Base-by-base conservation (phyloP, 2,888 invertebrate species). In the Troilus luridus region DNA sequence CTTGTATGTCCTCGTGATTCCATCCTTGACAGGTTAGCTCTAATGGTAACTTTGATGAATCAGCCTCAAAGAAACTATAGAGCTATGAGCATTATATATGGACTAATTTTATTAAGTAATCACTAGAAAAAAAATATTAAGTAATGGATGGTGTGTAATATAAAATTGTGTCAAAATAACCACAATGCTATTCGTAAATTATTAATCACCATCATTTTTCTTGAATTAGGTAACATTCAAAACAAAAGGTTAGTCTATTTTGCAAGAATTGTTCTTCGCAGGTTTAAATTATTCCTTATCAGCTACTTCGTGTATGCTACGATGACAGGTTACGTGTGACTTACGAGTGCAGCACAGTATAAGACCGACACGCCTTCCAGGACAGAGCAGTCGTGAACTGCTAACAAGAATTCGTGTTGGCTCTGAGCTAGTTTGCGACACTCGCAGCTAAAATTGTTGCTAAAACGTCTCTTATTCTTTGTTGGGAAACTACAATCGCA, bases 401-500 rank as follows among this genome's bases (percentile, higher is more conserved):
- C n/a, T 85, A 85, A 85, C 85, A 9, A 85, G 85, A 10, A 12
- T 5, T 85, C 85, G 85, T 85, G 85, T 9, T 58, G 5, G 85
- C 85, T 85, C 0, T 58, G 85, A 85, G 85, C 85, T 19, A 85
- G 85, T 85, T 85, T 58, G 85, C 85, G 56, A 56, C 85, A 85
- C n/a, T 27, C 72, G 1, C 17, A 19, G 72, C 67, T 8, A 24
- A 67, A 67, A 67, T 67, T 67, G 19, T 14, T 24, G 67, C 67
- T 67, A 41, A 77, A 77, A 77, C 27, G 27, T 77, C 72, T 77
- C 72, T 41, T 8, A 77, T 77, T 27, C 72, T 41, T 77, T 77
- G 41, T 77, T 77, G 72, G 41, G 72, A 77, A 77, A 77, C 64
- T 41, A n/a, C 17, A 41, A 41, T 77, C 27, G 41, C 27, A 77